These are phyloP conservation scores for Empis livida DNA, from an alignment of 2,888 invertebrate species.

Conservation along the genomic window DNA sequence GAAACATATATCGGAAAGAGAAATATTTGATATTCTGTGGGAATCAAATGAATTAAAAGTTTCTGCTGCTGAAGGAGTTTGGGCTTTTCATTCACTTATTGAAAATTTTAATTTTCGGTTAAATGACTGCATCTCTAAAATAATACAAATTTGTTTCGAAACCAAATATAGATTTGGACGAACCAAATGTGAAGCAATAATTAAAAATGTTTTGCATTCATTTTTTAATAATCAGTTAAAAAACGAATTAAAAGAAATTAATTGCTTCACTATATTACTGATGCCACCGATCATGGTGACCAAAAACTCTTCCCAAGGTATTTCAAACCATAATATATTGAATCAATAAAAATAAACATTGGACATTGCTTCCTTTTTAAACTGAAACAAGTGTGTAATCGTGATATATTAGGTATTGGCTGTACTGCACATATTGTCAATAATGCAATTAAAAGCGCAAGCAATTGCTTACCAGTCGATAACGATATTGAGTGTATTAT, in stretches of 20 bases:
- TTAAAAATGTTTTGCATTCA: background rate
- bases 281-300: background rate
- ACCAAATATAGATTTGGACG: background rate
- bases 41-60: background rate
- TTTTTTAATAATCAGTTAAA: background rate
- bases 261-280: background rate
- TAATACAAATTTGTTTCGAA: background rate
- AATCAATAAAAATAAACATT: background rate
- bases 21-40: too few relatives aligned
- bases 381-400: background rate
- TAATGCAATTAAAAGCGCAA: constrained; percentile 1
- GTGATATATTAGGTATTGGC: constrained; percentile 1
- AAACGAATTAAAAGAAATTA: background rate
- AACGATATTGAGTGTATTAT: background rate
- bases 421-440: background rate
- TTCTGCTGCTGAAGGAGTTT: background rate
- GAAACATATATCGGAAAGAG: background rate
- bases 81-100: background rate
- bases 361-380: background rate
- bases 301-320: background rate
- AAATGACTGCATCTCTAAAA: background rate
- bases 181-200: background rate
- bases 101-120: background rate
- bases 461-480: background rate
- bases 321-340: background rate